A percentile compares a stretch with the other conserved stretches of the same genome.
Evolutionary conservation across 2,113 vertebrate species (phyloP).

Genomic region (Arizona elegans): DNA sequence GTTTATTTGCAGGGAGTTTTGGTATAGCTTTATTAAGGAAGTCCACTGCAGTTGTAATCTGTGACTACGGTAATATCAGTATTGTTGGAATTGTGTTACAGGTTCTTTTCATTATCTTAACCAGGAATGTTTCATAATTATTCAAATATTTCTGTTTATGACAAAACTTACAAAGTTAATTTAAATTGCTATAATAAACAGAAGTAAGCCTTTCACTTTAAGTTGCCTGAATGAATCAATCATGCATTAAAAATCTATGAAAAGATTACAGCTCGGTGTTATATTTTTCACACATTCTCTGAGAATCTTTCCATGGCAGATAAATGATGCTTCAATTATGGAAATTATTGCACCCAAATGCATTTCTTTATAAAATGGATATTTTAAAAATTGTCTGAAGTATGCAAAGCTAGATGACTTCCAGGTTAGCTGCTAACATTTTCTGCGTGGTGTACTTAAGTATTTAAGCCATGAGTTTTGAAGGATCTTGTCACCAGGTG

Average conservation of each 20-base stretch:
- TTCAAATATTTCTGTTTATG: background rate
- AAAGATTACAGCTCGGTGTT: background rate
- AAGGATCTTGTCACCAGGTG: slow-evolving; percentile 42
- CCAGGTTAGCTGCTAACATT: rapidly evolving
- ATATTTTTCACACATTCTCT: background rate
- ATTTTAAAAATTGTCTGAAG: background rate
- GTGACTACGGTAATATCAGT: background rate
- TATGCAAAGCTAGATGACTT: background rate
- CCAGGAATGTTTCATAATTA: background rate
- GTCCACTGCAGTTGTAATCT: background rate
- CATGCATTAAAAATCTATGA: background rate
- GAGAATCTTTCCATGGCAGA: background rate
- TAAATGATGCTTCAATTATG: slow-evolving; percentile 44
- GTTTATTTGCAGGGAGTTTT: background rate
- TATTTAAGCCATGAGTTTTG: background rate
- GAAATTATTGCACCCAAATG: slow-evolving; percentile 10
- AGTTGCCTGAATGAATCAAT: background rate
- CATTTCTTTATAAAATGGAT: background rate
- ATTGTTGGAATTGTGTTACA: background rate
- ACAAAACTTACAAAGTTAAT: background rate
- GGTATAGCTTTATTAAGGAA: background rate
- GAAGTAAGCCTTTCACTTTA: background rate
- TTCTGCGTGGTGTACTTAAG: background rate
- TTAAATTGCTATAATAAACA: background rate
- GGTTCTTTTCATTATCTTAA: background rate